Percentiles rank a stretch among this genome's conserved stretches.
These are phyloP conservation scores for Scomber colias DNA, from an alignment of 2,113 vertebrate species.

Conservation along the genomic window DNA sequence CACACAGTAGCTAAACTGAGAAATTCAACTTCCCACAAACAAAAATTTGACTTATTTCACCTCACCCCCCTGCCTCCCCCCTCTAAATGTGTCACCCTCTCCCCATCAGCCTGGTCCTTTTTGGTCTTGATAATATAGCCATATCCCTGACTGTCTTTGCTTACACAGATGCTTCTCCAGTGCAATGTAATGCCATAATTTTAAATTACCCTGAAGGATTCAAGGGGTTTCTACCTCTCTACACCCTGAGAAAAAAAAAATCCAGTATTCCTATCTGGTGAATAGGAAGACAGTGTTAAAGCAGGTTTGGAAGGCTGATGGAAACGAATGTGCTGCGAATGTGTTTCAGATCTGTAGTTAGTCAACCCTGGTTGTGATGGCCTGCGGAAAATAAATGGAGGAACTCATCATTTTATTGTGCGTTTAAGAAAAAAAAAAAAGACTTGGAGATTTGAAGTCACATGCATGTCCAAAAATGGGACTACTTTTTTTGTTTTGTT, in stretches of 20 bases:
- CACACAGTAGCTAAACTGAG: background rate
- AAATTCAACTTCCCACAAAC: too few species aligned
- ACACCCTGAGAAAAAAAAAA: slow-evolving; percentile 41
- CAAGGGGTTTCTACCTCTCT: slow-evolving; percentile 73
- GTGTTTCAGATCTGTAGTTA: slow-evolving; percentile 45
- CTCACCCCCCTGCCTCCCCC: background rate
- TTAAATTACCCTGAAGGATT: slow-evolving; percentile 58
- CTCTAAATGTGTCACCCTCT: background rate
- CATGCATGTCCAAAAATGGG: slow-evolving; percentile 24
- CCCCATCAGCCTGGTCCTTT: slow-evolving; percentile 20
- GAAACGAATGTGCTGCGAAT: slow-evolving; percentile 64
- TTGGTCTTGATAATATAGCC: slow-evolving; percentile 67
- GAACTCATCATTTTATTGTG: background rate
- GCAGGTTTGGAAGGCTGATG: slow-evolving; percentile 42
- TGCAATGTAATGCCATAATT: slow-evolving; percentile 70
- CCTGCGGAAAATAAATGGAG: slow-evolving; percentile 9
- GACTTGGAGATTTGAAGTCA: slow-evolving; percentile 2
- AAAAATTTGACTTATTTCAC: background rate
- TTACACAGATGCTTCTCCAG: slow-evolving; percentile 62
- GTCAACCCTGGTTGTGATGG: slow-evolving; percentile 56
- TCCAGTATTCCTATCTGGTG: slow-evolving; percentile 15
- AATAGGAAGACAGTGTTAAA: slow-evolving; percentile 17
- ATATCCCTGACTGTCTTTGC: slow-evolving; percentile 67
- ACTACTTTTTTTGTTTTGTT: background rate
- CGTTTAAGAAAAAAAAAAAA: background rate